Conservation (phyloP, 2,113 vertebrate species). For the Pseudopipra pipra region DNA sequence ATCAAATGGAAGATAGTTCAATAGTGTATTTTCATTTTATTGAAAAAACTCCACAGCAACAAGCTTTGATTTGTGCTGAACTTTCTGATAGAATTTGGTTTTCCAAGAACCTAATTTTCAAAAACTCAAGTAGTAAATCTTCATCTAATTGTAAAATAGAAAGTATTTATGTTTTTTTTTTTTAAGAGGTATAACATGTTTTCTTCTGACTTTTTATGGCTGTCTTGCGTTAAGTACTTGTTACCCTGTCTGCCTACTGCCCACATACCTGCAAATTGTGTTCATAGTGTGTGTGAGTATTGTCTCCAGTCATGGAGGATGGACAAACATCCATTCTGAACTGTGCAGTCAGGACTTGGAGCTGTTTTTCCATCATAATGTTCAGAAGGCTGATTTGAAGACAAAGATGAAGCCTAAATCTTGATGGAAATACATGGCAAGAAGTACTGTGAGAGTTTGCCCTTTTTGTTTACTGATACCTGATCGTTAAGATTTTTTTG, state of each 20-base stretch:
- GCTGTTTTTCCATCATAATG: not conserved
- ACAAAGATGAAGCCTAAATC: not conserved
- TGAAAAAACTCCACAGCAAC: not conserved
- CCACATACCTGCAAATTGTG: not conserved
- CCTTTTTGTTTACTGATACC: not conserved
- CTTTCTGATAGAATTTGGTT: not conserved
- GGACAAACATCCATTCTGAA: not conserved
- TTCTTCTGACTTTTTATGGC: not conserved
- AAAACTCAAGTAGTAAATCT: not conserved
- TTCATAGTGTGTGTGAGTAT: not conserved
- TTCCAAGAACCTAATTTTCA: not conserved
- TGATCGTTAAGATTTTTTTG: not conserved
- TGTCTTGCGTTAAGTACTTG: not conserved
- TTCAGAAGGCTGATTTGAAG: not conserved
- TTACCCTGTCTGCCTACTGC: not conserved
- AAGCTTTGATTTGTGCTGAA: not conserved
- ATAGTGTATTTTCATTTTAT: not conserved
- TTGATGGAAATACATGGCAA: not conserved
- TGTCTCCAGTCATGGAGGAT: accelerated
- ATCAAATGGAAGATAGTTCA: not conserved
- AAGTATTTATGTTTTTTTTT: not conserved
- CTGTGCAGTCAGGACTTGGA: accelerated
- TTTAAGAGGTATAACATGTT: not conserved
- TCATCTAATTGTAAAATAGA: not conserved
- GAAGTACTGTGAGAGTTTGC: not conserved